Percentiles rank a stretch among this genome's conserved stretches.
Conservation (phyloP, 2,888 invertebrate genomes). For the Nysson spinosus region DNA sequence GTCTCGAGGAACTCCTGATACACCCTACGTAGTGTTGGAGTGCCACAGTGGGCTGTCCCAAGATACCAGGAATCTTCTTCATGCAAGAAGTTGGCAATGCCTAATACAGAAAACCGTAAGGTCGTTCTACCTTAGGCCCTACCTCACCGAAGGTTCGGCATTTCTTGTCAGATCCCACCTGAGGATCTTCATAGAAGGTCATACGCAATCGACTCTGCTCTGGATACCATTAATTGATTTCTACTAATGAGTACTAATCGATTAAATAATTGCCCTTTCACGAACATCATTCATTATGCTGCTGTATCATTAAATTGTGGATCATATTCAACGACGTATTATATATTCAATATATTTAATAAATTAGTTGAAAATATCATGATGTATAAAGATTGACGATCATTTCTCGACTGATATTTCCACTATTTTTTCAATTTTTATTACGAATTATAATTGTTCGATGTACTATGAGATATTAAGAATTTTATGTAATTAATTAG, state of each 20-base stretch:
- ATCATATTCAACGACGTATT: no score
- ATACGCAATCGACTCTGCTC: not conserved
- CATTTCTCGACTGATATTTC: no score
- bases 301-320: no score
- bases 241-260: constrained; percentile 27
- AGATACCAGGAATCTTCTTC: constrained; percentile 65
- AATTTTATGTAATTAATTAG: no score
- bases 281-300: no score
- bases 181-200: constrained; percentile 54
- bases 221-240: constrained; percentile 36
- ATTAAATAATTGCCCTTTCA: constrained; percentile 38
- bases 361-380: no score
- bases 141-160: constrained; percentile 43
- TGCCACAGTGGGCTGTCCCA: constrained; percentile 47
- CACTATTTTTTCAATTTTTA: no score
- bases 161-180: constrained; percentile 46
- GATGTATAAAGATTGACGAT: no score
- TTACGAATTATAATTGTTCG: no score
- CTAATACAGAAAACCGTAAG: constrained; percentile 75
- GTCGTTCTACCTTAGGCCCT: constrained; percentile 49
- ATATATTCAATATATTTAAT: no score
- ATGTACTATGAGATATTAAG: no score
- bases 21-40: constrained; percentile 38
- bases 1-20: constrained; percentile 50
- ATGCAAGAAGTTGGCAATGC: constrained; percentile 70